Evolutionary conservation across 37 sponge, comb jelly and placozoan species (phyloP).

Genomic region (Haliclona indistincta): DNA sequence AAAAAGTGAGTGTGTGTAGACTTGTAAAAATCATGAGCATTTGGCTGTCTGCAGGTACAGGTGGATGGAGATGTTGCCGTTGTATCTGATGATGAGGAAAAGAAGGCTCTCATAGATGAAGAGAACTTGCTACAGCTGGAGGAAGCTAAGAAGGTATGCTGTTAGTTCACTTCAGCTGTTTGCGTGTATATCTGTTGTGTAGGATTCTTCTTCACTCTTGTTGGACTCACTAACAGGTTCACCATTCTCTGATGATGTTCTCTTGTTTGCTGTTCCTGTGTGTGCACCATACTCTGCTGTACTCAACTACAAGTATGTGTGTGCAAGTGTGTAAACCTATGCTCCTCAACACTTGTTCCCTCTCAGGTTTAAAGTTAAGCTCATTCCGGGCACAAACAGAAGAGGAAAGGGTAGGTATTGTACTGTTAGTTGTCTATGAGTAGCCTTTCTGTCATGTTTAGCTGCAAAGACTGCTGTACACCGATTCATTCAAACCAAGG

Average conservation of each 20-base stretch:
- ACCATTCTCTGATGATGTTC: slow-evolving; percentile 77
- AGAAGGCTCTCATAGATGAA: slow-evolving; percentile 52
- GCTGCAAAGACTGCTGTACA: slow-evolving; percentile 86
- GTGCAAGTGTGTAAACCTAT: neutral
- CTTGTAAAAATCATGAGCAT: too few relatives aligned
- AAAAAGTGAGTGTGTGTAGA: too few relatives aligned
- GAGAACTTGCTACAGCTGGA: slow-evolving; percentile 65
- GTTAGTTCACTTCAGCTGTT: neutral
- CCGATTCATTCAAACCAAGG: slow-evolving; percentile 72
- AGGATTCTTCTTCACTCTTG: slow-evolving; percentile 27
- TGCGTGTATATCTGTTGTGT: neutral
- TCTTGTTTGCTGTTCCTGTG: slow-evolving; percentile 91
- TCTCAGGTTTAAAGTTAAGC: slow-evolving; percentile 84
- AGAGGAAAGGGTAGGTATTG: slow-evolving; percentile 82
- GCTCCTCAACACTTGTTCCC: neutral
- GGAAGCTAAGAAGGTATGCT: slow-evolving; percentile 52
- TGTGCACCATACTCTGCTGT: slow-evolving; percentile 94
- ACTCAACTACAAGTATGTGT: slow-evolving; percentile 84
- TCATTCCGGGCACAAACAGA: slow-evolving; percentile 81
- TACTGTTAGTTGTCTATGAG: neutral
- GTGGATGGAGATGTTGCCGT: neutral
- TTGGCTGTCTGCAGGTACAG: too few relatives aligned
- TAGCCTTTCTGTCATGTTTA: slow-evolving; percentile 10
- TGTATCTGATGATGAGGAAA: slow-evolving; percentile 68
- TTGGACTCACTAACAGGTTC: slow-evolving; percentile 84